phyloP scores from a whole-genome alignment of 1,140 invertebrate genomes.

The Leguminivora glycinivorella region DNA sequence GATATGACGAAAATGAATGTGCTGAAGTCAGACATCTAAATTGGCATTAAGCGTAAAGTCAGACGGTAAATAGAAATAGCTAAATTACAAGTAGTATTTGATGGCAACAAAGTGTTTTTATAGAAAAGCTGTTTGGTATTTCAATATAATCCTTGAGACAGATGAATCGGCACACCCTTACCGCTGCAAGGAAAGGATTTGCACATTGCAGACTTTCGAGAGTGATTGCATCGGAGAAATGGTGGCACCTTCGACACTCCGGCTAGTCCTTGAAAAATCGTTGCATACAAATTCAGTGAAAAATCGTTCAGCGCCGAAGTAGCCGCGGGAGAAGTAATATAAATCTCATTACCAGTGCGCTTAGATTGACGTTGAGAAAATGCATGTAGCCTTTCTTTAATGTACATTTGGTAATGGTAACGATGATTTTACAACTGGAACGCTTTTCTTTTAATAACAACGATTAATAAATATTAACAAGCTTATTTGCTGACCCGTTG shows the following conservation, averaged over 20 bases:
- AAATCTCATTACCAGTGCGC: neutral
- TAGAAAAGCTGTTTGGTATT: neutral
- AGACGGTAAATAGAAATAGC: neutral
- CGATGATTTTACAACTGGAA: too few species aligned
- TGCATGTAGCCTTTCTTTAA: neutral
- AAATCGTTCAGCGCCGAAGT: neutral
- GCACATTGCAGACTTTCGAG: constrained; percentile 2
- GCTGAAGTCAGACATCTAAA: constrained; percentile 36
- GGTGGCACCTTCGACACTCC: neutral
- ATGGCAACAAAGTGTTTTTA: constrained; percentile 4
- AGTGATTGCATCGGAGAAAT: constrained; percentile 16
- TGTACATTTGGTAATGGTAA: too few species aligned
- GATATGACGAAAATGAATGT: constrained; percentile 43
- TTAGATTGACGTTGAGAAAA: neutral
- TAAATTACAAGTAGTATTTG: neutral
- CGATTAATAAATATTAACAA: too few species aligned
- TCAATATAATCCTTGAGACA: constrained; percentile 3
- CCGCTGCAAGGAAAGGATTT: constrained; percentile 2
- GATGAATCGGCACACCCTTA: constrained; percentile 14
- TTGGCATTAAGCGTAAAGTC: constrained; percentile 35
- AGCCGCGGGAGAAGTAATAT: neutral
- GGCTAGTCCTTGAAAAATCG: constrained; percentile 3
- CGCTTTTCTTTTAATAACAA: too few species aligned
- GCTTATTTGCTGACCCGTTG: too few species aligned
- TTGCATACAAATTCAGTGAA: constrained; percentile 20